A percentile compares a stretch with the other conserved stretches of the same genome.
These are phyloP conservation scores for Dasysyrphus tricinctus DNA, from an alignment of 2,888 invertebrate genomes.

Conservation along the genomic window DNA sequence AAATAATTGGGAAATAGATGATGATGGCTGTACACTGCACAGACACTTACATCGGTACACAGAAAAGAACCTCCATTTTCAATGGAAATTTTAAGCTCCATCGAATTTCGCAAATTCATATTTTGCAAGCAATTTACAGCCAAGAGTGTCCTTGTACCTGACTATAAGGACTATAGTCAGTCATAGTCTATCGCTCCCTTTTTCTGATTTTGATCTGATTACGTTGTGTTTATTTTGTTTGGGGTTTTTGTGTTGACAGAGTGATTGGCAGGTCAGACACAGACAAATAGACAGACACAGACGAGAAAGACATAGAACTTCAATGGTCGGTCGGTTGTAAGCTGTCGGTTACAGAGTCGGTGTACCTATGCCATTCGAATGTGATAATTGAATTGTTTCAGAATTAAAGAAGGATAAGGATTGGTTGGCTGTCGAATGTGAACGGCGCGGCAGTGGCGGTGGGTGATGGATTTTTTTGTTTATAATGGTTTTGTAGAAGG, in stretches of 20 bases:
- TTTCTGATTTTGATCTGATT: conserved; percentile 43
- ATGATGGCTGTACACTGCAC: neutral
- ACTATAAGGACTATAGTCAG: neutral
- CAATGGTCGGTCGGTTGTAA: conserved; percentile 19
- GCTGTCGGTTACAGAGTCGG: conserved; percentile 34
- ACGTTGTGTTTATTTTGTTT: conserved; percentile 41
- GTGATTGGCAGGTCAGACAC: conserved; percentile 67
- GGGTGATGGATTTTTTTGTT: conserved; percentile 10
- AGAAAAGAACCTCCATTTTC: conserved; percentile 19
- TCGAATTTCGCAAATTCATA: conserved; percentile 41
- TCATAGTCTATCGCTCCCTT: neutral
- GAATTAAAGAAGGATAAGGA: conserved; percentile 20
- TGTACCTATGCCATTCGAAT: conserved; percentile 19
- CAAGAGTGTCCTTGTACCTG: conserved; percentile 24
- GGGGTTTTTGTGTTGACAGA: conserved; percentile 54
- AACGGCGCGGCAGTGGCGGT: too few relatives aligned
- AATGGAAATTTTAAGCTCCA: conserved; percentile 39
- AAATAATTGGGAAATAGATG: conserved; percentile 15
- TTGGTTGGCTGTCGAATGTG: conserved; percentile 19
- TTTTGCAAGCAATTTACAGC: conserved; percentile 48
- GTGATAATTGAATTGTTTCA: conserved; percentile 57
- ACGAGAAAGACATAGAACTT: conserved; percentile 21
- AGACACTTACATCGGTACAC: too few relatives aligned
- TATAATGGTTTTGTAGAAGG: conserved; percentile 32
- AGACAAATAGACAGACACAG: conserved; percentile 44